Evolutionary conservation across 2,113 vertebrate genomes (phyloP), one percentile per base, ranked within the genome.

Genomic region (Zeus faber): DNA sequence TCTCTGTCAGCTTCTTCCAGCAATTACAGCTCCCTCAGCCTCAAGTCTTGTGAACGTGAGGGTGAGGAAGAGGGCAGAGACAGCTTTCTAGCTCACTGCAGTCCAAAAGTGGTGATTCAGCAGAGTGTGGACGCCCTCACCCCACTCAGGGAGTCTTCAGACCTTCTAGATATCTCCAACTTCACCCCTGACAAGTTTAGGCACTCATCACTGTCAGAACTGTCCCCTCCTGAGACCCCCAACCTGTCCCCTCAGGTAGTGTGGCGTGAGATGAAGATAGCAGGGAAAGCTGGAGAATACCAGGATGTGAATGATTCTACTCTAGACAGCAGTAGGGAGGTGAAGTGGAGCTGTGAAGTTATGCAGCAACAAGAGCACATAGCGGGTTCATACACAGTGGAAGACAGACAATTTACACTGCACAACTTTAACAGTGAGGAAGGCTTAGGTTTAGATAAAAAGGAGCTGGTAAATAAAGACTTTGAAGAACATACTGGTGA

Each of bases 151-250:
- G 97, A 99, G 85, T 98, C 97, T 65, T 92, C 92, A 44, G 97
- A 99, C 84, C 93, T 99, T 79, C 90, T 99, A 76, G 97, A 99
- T 82, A 99, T 99, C 81, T 99, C 97, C 52, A 99, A 99, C 90
- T 99, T 99, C 80, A 99, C 97, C 47, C 97, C 97, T 24, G 97
- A 99, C 87, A 97, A 97, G 83, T 99, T 99, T 85, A 92, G 96
- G 79, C 95, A 98, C 85, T 94, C 94, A 1, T 97, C 96, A 16
- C 89, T 98, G 76, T 97, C 95, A 3, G 96, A 98, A 80, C 92
- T 98, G 72, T 99, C 96, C 51, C 96, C 97, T 62, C 96, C 97
- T 0, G 94, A 97, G 79, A 99, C 97, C 51, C 97, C 97, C 27
- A 98, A 91, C 82, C 91, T 99, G 79, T 99, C 97, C 55, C 97